Base-by-base conservation (phyloP, 2,888 invertebrate genomes). In the Cosmopolites sordidus region DNA sequence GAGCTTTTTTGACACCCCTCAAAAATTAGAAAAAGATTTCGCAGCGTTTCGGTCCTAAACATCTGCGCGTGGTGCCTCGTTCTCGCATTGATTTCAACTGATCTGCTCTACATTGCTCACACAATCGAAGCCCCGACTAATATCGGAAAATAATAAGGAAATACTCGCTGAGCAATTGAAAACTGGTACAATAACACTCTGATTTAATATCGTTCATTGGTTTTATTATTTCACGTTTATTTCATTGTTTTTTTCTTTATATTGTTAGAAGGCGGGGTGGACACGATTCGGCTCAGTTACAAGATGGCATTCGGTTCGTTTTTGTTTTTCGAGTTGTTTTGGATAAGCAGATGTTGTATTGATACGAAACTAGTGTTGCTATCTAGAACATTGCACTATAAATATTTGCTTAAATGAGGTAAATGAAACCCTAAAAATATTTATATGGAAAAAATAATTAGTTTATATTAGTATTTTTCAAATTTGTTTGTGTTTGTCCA, bases 11-110 rank as follows among this genome's bases (percentile, higher is more conserved):
- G 56, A 56, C 56, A 53, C 56, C 56, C 52, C 56, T 56, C 42
- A 56, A 50, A 56, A 54, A 56, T 56, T 56, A 48, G 56, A 56
- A 56, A 56, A 56, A 51, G 51, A 56, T 56, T 51, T 55, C 33
- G 12, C 4, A 22, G 22, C 33, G 37, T 41, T 49, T 43, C 37
- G 48, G 47, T 50, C 47, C 51, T 51, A 43, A 55, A 51, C 51
- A 51, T 56, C 56, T 56, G 51, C 56, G 51, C 50, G 51, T 40
- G 45, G 47, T 51, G 30, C 22, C 22, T 22, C 33, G 16, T 44
- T 37, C 16, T 47, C 11, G 41, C 41, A 45, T 45, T 45, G 45
- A 45, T 45, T 18, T 17, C 14, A 37, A 37, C 30, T 38, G 38
- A 45, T 45, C 17, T 38, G 38, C 30, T 45, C 17, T 45, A 37